phyloP scores from a whole-genome alignment of 2,888 invertebrate species.

The Acronicta leporina region DNA sequence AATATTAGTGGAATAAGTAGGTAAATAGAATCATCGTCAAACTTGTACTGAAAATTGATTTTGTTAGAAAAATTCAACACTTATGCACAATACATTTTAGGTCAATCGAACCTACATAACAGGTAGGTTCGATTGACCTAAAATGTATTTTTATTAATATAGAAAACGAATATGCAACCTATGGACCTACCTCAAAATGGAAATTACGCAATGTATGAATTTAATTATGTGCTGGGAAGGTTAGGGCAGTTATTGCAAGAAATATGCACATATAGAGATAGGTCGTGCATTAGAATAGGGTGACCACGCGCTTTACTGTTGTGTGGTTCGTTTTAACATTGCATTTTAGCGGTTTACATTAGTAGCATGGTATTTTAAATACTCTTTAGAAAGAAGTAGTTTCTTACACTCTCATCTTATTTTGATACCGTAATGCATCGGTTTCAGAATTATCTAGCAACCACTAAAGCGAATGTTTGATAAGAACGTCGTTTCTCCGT shows the following conservation, averaged over 20 bases:
- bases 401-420: no score
- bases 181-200: constrained; percentile 59
- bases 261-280: constrained; percentile 68
- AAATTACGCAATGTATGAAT: constrained; percentile 60
- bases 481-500: background rate
- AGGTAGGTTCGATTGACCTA: no score
- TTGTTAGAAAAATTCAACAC: no score
- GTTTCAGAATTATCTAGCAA: background rate
- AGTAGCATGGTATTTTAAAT: no score
- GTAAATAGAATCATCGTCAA: no score
- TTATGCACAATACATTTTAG: no score
- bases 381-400: no score
- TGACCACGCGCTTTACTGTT: constrained; percentile 51
- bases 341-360: no score
- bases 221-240: constrained; percentile 55
- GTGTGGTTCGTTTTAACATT: background rate
- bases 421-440: background rate
- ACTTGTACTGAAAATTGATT: no score
- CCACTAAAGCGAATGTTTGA: background rate
- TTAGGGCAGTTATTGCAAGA: constrained; percentile 55
- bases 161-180: constrained; percentile 17
- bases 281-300: constrained; percentile 69
- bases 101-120: no score
- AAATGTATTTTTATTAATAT: no score
- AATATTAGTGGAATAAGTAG: no score